Evolutionary conservation across 2,888 invertebrate species (phyloP), one percentile per base, ranked within the genome.

Genomic region (Nowickia ferox): DNA sequence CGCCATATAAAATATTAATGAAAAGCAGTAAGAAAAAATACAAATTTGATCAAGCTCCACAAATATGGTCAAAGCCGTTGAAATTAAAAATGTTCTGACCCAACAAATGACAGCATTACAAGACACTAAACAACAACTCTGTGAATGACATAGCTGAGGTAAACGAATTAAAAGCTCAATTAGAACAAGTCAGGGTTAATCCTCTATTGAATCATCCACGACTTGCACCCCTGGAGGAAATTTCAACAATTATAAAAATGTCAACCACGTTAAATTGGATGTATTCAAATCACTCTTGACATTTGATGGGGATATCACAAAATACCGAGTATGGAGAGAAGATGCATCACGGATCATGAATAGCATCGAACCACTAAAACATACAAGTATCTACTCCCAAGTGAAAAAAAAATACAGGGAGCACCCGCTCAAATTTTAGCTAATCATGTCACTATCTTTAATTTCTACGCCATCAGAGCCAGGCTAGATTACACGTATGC

Each of bases 401-500:
- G n/a, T n/a, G n/a, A 44, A 44, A 55, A 22, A n/a, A 66, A 17
- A 77, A 68, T 15, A 53, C 42, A 9, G 57, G 30, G 68, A 46
- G 46, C 53, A 53, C 68, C 77, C 40, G 66, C 77, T 40, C 66
- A 66, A 11, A 59, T 77, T 9, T 55, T 77, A 42, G 38, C 53
- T 9, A 77, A 77, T 66, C 66, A 77, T 53, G 57, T 17, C 61
- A 77, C 77, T 19, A 66, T 77, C 15, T 76, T 77, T 57, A 66
- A 77, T 30, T 76, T 65, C 17, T 53, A 76, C 11, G 65, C 76
- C 22, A 76, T 76, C 30, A 40, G 66, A 53, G 55, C 51, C 48
- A 76, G 65, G 22, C 13, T 75, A 63, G 75, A 75, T 44, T 65
- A 76, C 2, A 75, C 74, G 2, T 75, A 61, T 40, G 19, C 65